phyloP scores from a whole-genome alignment of 2,888 invertebrate species.

The Tachina lurida region DNA sequence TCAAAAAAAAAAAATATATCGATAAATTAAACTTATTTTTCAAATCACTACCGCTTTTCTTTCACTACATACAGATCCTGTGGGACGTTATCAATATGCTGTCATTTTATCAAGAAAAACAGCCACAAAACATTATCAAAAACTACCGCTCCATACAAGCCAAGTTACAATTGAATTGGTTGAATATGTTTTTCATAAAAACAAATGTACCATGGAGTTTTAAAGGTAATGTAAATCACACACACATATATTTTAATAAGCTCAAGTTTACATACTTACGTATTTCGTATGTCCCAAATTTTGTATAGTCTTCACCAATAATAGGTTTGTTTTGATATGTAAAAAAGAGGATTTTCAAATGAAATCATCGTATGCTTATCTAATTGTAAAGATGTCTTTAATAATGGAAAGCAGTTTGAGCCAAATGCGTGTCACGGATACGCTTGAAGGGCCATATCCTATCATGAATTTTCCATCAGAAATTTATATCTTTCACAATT shows the following conservation, averaged over 20 bases:
- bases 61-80: slow-evolving; percentile 77
- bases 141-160: slow-evolving; percentile 80
- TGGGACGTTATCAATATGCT: slow-evolving; percentile 82
- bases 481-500: too few relatives aligned
- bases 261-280: neutral
- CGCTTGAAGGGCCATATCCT: too few relatives aligned
- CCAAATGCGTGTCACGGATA: too few relatives aligned
- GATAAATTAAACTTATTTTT: neutral
- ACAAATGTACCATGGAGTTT: slow-evolving; percentile 73
- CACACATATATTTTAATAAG: neutral
- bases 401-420: too few relatives aligned
- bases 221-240: slow-evolving; percentile 72
- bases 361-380: too few relatives aligned
- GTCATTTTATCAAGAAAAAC: slow-evolving; percentile 80
- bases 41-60: neutral
- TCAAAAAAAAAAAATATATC: neutral
- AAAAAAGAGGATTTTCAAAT: too few relatives aligned
- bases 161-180: slow-evolving; percentile 78
- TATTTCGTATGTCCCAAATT: too few relatives aligned
- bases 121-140: slow-evolving; percentile 77
- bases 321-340: too few relatives aligned
- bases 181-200: slow-evolving; percentile 77
- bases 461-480: too few relatives aligned
- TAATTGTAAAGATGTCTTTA: too few relatives aligned
- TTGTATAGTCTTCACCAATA: too few relatives aligned